These are phyloP conservation scores for Bungarus multicinctus DNA, from an alignment of 2,113 vertebrate genomes.

Conservation along the genomic window DNA sequence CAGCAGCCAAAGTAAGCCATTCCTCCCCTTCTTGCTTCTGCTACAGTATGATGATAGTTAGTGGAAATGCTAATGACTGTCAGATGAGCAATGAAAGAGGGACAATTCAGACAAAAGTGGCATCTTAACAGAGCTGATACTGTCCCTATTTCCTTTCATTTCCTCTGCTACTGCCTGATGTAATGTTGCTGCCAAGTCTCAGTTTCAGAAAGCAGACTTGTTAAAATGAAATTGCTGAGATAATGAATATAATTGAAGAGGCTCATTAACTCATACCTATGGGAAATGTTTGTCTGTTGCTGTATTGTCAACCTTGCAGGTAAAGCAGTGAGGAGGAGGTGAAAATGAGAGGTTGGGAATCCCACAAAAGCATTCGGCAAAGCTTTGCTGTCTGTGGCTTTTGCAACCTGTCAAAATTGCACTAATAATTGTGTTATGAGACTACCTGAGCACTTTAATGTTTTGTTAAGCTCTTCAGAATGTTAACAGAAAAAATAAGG, in stretches of 20 bases:
- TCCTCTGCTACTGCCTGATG: neutral
- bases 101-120: neutral
- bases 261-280: conserved; percentile 76
- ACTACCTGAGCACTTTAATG: conserved; percentile 50
- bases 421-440: conserved; percentile 69
- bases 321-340: conserved; percentile 35
- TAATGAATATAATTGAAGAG: conserved; percentile 77
- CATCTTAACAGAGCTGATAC: neutral
- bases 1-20: neutral
- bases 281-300: conserved; percentile 72
- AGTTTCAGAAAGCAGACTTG: conserved; percentile 35
- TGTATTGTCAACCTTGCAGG: conserved; percentile 67
- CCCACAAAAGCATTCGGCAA: conserved; percentile 57
- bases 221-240: conserved; percentile 65
- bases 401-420: conserved; percentile 51
- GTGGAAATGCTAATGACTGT: neutral
- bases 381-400: conserved; percentile 55
- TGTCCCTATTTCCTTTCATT: neutral
- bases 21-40: neutral
- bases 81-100: neutral
- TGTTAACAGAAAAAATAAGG: conserved; percentile 38
- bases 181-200: neutral
- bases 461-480: conserved; percentile 42
- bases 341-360: conserved; percentile 19
- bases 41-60: neutral